Percentiles rank a stretch among this genome's conserved stretches.
Evolutionary conservation across 2,888 invertebrate species (phyloP).

Genomic region (Eristalinus sepulchralis): DNA sequence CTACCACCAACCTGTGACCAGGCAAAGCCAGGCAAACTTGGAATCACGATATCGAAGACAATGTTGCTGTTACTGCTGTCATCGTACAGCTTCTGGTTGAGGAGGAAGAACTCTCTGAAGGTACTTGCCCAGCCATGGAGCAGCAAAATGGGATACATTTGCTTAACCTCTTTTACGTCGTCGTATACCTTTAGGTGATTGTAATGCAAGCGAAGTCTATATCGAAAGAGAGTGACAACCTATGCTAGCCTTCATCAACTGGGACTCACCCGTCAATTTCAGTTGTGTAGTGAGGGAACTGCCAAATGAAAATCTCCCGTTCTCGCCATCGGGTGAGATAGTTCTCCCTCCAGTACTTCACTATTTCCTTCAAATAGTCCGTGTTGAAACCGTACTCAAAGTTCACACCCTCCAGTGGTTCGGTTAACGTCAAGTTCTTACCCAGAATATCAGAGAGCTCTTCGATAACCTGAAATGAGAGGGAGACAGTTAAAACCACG

Average conservation of each 20-base stretch:
- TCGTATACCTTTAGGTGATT: constrained; percentile 84
- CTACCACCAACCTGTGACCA: constrained; percentile 78
- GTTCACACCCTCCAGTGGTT: constrained; percentile 84
- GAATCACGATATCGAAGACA: constrained; percentile 84
- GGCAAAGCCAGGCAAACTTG: constrained; percentile 81
- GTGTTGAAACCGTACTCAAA: constrained; percentile 93
- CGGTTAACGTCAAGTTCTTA: constrained; percentile 79
- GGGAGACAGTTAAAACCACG: constrained; percentile 6
- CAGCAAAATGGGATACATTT: constrained; percentile 81
- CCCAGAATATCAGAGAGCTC: constrained; percentile 84
- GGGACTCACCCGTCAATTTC: constrained; percentile 84
- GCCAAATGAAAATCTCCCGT: constrained; percentile 87
- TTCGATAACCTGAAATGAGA: constrained; percentile 81
- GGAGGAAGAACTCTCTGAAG: constrained; percentile 90
- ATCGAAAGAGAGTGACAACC: no score
- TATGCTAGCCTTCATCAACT: constrained; percentile 56
- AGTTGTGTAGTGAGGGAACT: constrained; percentile 88
- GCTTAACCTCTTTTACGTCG: constrained; percentile 77
- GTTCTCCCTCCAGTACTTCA: constrained; percentile 90
- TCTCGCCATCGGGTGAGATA: constrained; percentile 87
- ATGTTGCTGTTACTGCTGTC: constrained; percentile 80
- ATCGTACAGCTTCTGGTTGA: constrained; percentile 86
- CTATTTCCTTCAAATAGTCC: constrained; percentile 84
- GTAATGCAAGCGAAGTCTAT: constrained; percentile 84
- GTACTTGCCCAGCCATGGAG: constrained; percentile 96